Percentiles rank a stretch among this genome's conserved stretches.
Conservation (phyloP, 2,888 invertebrate genomes). For the Dasysyrphus albostriatus region DNA sequence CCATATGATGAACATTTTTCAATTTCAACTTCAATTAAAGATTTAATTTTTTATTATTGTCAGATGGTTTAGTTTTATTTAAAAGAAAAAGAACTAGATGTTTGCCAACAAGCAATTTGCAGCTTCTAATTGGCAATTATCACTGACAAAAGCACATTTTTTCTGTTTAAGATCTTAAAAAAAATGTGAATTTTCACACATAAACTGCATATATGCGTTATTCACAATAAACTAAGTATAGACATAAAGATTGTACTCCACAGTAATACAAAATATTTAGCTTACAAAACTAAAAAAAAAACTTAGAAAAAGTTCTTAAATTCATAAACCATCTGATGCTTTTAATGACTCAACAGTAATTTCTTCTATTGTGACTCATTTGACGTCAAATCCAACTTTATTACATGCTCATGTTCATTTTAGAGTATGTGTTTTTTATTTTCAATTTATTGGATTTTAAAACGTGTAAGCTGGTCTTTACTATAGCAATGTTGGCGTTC, state of each 20-base stretch:
- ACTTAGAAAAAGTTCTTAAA: background rate
- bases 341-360: slow-evolving; percentile 11
- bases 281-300: background rate
- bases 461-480: background rate
- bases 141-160: background rate
- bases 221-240: background rate
- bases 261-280: background rate
- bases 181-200: background rate
- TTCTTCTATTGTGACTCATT: slow-evolving; percentile 6
- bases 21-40: slow-evolving; percentile 26
- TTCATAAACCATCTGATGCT: background rate
- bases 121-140: slow-evolving; percentile 11
- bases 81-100: background rate
- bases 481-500: background rate
- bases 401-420: background rate
- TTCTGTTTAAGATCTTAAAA: background rate
- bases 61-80: slow-evolving; percentile 2
- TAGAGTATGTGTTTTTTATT: background rate
- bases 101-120: slow-evolving; percentile 10
- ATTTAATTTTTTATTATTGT: slow-evolving; percentile 3
- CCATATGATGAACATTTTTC: slow-evolving; percentile 24
- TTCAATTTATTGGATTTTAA: background rate
- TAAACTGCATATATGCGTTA: background rate
- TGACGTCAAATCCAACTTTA: background rate
- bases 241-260: background rate